phyloP scores from a whole-genome alignment of 2,888 invertebrate genomes.

The Oscheius sp. region DNA sequence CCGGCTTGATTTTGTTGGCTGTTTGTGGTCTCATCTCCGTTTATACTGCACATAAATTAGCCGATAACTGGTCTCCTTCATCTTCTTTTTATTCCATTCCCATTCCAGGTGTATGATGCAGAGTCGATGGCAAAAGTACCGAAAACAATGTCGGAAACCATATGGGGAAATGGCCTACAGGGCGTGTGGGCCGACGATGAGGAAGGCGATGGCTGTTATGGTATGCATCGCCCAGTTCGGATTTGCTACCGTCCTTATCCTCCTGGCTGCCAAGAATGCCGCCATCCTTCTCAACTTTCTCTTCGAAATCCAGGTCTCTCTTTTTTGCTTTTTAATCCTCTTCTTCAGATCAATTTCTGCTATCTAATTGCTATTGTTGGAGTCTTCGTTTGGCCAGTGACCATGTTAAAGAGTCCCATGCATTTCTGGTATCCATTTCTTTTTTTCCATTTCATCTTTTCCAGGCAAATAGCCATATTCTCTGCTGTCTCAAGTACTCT shows the following conservation, averaged over 20 bases:
- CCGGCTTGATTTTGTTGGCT: slow-evolving; percentile 35
- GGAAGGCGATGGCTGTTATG: slow-evolving; percentile 36
- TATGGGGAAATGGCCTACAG: slow-evolving; percentile 52
- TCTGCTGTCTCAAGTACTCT: slow-evolving; percentile 43
- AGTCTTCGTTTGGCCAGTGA: slow-evolving; percentile 43
- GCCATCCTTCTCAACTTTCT: slow-evolving; percentile 49
- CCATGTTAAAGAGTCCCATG: slow-evolving; percentile 50
- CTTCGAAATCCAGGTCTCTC: slow-evolving; percentile 34
- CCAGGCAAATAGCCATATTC: slow-evolving; percentile 43
- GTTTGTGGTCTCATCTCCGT: slow-evolving; percentile 36
- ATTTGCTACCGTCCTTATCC: slow-evolving; percentile 45
- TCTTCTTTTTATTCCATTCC: too few relatives aligned
- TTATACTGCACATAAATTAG: slow-evolving; percentile 40
- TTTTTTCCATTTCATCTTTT: background rate
- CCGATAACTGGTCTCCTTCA: slow-evolving; percentile 47
- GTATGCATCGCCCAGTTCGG: slow-evolving; percentile 48
- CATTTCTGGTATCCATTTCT: slow-evolving; percentile 39
- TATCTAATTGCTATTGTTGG: slow-evolving; percentile 46
- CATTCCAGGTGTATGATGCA: slow-evolving; percentile 51
- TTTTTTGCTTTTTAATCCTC: background rate
- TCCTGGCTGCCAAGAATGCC: slow-evolving; percentile 48
- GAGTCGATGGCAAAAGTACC: slow-evolving; percentile 41
- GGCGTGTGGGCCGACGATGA: slow-evolving; percentile 41
- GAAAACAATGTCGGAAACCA: slow-evolving; percentile 40
- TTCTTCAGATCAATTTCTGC: slow-evolving; percentile 43